Base-by-base conservation (phyloP, 53 echinoderm and acorn worm genomes). In the Echinometra lucunter region DNA sequence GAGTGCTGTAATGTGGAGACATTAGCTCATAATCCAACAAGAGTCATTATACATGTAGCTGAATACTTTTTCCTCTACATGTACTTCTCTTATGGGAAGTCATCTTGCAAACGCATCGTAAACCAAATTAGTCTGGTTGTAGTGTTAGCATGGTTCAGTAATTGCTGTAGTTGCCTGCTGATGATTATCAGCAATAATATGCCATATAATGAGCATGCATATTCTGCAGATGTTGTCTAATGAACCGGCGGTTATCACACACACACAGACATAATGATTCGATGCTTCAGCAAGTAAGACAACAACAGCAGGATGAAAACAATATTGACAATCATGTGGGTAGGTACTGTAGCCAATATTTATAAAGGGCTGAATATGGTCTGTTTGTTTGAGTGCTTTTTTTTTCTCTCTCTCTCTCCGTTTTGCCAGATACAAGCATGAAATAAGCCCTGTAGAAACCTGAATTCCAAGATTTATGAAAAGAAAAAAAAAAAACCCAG, bases 111-210 rank as follows among this genome's bases (percentile, higher is more conserved):
- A 21, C 8, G 44, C 81, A 81, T 81, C 44, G 81, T 81, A 81
- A 81, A 81, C 5, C 44, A 40, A 42, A 81, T 81, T 81, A 81
- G 81, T 81, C 81, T 81, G 81, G 81, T 44, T 42, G n/a, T n/a
- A n/a, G n/a, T n/a, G 44, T 30, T 81, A 42, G 81, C 81, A 81
- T 81, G 81, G 44, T 81, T 81, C 40, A 81, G 81, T 81, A 81
- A 81, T 81, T 81, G 81, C 81, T 81, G 44, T 81, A 81, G 7
- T 81, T 42, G 44, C 44, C 81, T 81, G 42, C 44, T 21, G 21
- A 40, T 21, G 81, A 42, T 23, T 44, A 30, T 81, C 23, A 44
- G 23, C 44, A 21, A 44, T 81, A 81, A 44, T 81, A 81, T 23
- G 42, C 42, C 81, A 35, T 81, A 18, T 81, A 81, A 81, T 81